Evolutionary conservation across 1,140 invertebrate species (phyloP), one percentile per base, ranked within the genome.

Genomic region (Diorhabda sublineata): DNA sequence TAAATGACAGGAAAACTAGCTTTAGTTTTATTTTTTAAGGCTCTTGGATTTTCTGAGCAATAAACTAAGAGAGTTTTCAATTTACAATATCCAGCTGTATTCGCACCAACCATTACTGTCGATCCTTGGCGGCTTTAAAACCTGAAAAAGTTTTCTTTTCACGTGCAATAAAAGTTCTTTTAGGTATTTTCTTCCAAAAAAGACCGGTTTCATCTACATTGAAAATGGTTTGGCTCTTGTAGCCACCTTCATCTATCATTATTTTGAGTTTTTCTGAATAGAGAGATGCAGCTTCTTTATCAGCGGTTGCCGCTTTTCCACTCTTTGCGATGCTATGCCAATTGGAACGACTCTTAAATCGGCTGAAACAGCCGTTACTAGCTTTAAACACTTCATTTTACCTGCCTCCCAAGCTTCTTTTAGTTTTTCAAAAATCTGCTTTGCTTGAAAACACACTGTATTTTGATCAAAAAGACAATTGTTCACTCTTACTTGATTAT

Each of bases 41-140:
- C 26, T 26, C 26, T 26, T 26, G 26, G 26, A 26, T 26, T 26
- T 26, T 26, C 26, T 26, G 26, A 26, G 66, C 76, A 73, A 75
- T 84, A 80, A 56, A 85, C 75, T 41, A 83, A 68, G 61, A 84
- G 67, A 58, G 80, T 81, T 74, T 84, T 84, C 42, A 83, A 66
- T 52, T 80, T 79, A 42, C 69, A 77, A 75, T 82, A 76, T n/a
- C 82, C 80, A 67, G 71, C 73, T 70, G 78, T 79, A 77, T 83
- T 84, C 45, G 69, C 76, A 68, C 79, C 77, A 5, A 82, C 64
- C 26, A 80, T 52, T 9, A 9, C 5, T 52, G 45, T 52, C 78
- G 64, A 73, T 83, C 79, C 71, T 82, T 82, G 3, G 69, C 69
- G n/a, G 73, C 72, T 75, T 82, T 83, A 71, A 77, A 78, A 58